Conservation (phyloP, 1,140 invertebrate genomes). For the Papilio dardanus region DNA sequence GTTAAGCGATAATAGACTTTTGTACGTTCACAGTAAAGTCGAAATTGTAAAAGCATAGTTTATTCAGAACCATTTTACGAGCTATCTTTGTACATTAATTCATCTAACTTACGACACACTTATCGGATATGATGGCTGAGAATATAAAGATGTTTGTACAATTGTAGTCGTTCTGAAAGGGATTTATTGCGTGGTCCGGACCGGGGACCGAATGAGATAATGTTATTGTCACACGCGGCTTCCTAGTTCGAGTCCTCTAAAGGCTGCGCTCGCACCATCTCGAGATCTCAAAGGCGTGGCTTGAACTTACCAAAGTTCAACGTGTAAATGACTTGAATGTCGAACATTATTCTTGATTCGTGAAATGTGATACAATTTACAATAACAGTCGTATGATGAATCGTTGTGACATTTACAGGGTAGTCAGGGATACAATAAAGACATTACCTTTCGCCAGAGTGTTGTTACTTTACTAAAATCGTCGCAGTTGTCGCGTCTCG, state of each 20-base stretch:
- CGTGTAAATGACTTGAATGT: slow-evolving; percentile 16
- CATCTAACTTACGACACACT: slow-evolving; percentile 33
- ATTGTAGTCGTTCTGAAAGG: slow-evolving; percentile 32
- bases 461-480: not conserved
- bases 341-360: slow-evolving; percentile 5
- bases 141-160: slow-evolving; percentile 37
- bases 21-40: not conserved
- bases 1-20: not conserved
- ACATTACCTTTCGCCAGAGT: too few relatives aligned
- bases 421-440: not conserved
- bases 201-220: slow-evolving; percentile 21
- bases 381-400: not conserved
- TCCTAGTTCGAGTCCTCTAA: slow-evolving; percentile 23
- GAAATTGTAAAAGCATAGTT: not conserved
- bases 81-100: slow-evolving; percentile 31
- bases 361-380: slow-evolving; percentile 8
- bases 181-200: slow-evolving; percentile 25
- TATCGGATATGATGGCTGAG: slow-evolving; percentile 32
- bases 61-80: slow-evolving; percentile 31
- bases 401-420: not conserved
- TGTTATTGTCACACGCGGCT: slow-evolving; percentile 30
- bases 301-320: slow-evolving; percentile 13
- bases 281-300: not conserved
- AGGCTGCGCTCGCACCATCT: not conserved
- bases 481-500: not conserved